Evolutionary conservation across 2,888 invertebrate genomes (phyloP).

Genomic region (Harpalus rufipes): DNA sequence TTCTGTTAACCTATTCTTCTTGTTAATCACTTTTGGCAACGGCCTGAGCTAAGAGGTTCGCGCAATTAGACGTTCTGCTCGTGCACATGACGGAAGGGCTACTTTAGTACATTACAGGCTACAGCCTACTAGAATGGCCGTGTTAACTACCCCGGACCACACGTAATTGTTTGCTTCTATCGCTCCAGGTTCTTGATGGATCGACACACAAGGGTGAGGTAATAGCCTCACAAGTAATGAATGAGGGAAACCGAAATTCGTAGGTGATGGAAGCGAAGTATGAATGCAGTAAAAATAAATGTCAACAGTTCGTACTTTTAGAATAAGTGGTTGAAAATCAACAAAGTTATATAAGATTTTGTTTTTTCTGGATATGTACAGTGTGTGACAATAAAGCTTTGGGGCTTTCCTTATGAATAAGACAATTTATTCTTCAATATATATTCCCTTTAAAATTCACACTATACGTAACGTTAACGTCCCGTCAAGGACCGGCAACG

Average conservation of each 20-base stretch:
- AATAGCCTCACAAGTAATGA: background rate
- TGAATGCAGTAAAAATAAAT: no score
- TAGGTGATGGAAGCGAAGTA: no score
- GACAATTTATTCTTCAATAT: no score
- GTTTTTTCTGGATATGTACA: no score
- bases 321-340: no score
- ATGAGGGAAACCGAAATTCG: background rate
- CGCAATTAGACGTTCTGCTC: conserved; percentile 45
- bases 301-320: no score
- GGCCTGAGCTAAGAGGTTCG: conserved; percentile 34
- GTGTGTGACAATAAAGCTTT: no score
- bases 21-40: background rate
- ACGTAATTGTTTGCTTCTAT: conserved; percentile 42
- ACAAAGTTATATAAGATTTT: no score
- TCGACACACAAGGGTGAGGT: background rate
- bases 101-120: conserved; percentile 16
- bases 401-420: no score
- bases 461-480: no score
- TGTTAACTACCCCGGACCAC: conserved; percentile 23
- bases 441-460: no score
- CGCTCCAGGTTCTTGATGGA: conserved; percentile 7
- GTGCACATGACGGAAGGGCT: conserved; percentile 49
- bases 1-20: background rate
- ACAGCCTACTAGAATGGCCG: conserved; percentile 8
- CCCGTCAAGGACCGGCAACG: no score